A percentile compares a stretch with the other conserved stretches of the same genome.
These are phyloP conservation scores for Helarctos malayanus DNA, from an alignment of 2,797 vertebrate species.

Conservation along the genomic window DNA sequence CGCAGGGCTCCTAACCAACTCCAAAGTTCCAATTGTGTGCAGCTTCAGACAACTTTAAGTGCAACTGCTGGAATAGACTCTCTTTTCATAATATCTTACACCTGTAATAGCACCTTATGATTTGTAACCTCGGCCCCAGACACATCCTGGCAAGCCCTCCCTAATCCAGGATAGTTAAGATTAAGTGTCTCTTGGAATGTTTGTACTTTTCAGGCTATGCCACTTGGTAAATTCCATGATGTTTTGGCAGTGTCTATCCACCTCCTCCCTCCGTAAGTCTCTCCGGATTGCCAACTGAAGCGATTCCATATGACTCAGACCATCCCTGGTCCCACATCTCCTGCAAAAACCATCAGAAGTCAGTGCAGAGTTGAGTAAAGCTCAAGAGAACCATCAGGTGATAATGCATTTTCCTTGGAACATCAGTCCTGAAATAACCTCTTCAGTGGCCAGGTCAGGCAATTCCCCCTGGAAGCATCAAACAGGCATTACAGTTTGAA, in stretches of 20 bases:
- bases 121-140: constrained; percentile 59
- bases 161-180: constrained; percentile 4
- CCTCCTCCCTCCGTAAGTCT: not conserved
- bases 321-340: constrained; percentile 42
- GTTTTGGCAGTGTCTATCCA: constrained; percentile 1
- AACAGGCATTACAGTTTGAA: not conserved
- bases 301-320: constrained; percentile 69
- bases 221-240: constrained; percentile 64
- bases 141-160: not conserved
- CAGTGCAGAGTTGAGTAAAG: not conserved
- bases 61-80: not conserved
- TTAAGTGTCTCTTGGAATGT: constrained; percentile 65
- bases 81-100: constrained; percentile 51
- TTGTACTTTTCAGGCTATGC: constrained; percentile 34
- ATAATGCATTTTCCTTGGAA: constrained; percentile 68
- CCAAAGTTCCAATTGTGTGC: not conserved
- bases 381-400: constrained; percentile 68
- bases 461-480: constrained; percentile 56
- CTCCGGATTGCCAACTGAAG: constrained; percentile 34
- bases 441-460: constrained; percentile 61
- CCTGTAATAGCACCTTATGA: constrained; percentile 51
- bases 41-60: not conserved
- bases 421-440: constrained; percentile 75
- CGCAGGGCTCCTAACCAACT: not conserved
- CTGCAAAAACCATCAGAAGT: constrained; percentile 77